Evolutionary conservation across 37 sponge, comb jelly and placozoan genomes (phyloP).

Genomic region (Petrosia ficiformis): DNA sequence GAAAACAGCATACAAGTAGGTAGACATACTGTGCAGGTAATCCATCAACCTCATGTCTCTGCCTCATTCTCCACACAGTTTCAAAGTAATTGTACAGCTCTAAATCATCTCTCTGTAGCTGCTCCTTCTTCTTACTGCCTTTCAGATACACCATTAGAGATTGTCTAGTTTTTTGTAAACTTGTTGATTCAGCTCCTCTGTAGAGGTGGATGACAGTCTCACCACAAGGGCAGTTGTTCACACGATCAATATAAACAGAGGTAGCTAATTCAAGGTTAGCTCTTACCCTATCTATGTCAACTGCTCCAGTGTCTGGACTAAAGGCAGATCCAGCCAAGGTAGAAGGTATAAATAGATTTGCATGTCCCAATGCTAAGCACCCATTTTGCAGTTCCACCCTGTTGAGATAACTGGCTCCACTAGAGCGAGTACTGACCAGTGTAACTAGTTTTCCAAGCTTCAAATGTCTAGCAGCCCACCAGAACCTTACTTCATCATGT

Average conservation of each 20-base stretch:
- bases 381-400: conserved; percentile 40
- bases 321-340: conserved; percentile 26
- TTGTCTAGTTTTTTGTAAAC: background rate
- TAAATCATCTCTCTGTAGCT: conserved; percentile 8
- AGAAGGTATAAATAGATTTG: conserved; percentile 37
- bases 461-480: conserved; percentile 20
- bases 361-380: conserved; percentile 20
- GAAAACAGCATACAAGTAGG: conserved; percentile 20
- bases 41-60: conserved; percentile 16
- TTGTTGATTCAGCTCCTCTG: conserved; percentile 19
- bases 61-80: conserved; percentile 17
- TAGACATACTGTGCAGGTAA: conserved; percentile 30
- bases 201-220: conserved; percentile 28
- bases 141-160: background rate
- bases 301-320: conserved; percentile 16
- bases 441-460: conserved; percentile 12
- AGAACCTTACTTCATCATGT: conserved; percentile 37
- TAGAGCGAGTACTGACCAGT: conserved; percentile 15
- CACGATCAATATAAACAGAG: conserved; percentile 32
- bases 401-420: conserved; percentile 24
- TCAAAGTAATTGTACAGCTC: conserved; percentile 23
- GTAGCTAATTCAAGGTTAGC: conserved; percentile 29
- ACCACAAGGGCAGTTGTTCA: conserved; percentile 37
- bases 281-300: background rate
- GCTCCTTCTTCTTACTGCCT: conserved; percentile 8